A percentile compares a stretch with the other conserved stretches of the same genome.
Evolutionary conservation across 2,888 invertebrate genomes (phyloP).

Genomic region (Acronicta leporina): DNA sequence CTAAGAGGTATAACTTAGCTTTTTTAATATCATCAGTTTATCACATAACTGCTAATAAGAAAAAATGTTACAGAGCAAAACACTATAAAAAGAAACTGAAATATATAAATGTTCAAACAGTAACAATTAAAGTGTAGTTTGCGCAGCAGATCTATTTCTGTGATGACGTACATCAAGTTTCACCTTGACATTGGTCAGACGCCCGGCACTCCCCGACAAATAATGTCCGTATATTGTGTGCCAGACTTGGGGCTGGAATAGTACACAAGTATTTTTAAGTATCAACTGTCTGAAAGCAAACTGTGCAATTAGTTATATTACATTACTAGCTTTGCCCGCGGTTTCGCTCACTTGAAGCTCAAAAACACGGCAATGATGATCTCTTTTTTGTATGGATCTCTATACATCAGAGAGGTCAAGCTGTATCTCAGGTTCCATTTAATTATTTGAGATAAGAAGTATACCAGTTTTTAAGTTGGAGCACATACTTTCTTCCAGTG

Average conservation of each 20-base stretch:
- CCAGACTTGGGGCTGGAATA: constrained; percentile 1
- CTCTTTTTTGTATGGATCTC: no score
- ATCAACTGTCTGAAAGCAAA: constrained; percentile 2
- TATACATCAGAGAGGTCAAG: no score
- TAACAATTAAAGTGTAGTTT: constrained; percentile 66
- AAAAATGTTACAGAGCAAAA: constrained; percentile 4
- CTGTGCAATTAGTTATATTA: background rate
- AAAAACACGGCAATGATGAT: no score
- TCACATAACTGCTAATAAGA: background rate
- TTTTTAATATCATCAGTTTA: background rate
- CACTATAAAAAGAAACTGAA: constrained; percentile 4
- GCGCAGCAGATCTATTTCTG: constrained; percentile 71
- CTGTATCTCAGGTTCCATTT: no score
- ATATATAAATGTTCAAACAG: constrained; percentile 30
- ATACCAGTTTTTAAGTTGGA: no score
- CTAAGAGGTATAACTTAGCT: no score
- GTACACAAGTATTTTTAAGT: constrained; percentile 10
- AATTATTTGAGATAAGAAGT: no score
- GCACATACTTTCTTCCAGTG: no score
- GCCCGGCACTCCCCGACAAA: constrained; percentile 18
- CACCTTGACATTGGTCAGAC: constrained; percentile 75
- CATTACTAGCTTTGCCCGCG: no score
- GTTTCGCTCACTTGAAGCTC: no score
- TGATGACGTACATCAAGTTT: constrained; percentile 66
- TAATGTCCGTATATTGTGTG: constrained; percentile 1